Base-by-base conservation (phyloP, 2,797 vertebrate genomes). In the Gallinago nigripennis region DNA sequence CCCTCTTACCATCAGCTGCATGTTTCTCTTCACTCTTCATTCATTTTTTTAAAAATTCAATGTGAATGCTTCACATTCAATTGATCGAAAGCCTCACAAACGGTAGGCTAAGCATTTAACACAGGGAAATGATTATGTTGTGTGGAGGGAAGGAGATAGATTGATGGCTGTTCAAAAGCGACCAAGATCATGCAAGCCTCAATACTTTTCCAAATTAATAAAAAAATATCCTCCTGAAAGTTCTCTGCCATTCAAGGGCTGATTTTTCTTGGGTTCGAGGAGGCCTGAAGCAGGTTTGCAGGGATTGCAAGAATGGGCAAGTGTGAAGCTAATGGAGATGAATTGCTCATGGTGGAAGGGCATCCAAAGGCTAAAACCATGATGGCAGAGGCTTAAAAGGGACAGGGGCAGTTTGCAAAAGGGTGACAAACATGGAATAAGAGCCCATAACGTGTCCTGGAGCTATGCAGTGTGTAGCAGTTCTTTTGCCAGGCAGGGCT, bases 21-120 rank as follows among this genome's bases (percentile, higher is more conserved):
- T 0, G 2, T 23, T 28, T 94, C 6, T 16, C n/a, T 76, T 88
- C 57, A 45, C 8, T 79, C 51, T 79, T 68, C 31, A 56, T 68
- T 73, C 7, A 57, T 66, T 83, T 89, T 58, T 51, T 57, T 13
- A 45, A 41, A 48, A 39, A 82, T 43, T 75, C 35, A 35, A 5
- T 30, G 27, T 30, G 66, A 87, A 41, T 41, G 7, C n/a, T 68
- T 94, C 71, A 57, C 23, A 19, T 70, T 87, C 68, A 58, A 45
- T 85, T 88, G 60, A 85, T 85, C 83, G 39, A 72, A 95, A 87
- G n/a, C 31, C n/a, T 91, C 63, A 30, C 25, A 69, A 89, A 71
- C 1, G 24, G 61, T 78, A 58, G 57, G 31, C 43, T 90, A 91
- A 92, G 58, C 53, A 73, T 91, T 95, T 91, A 82, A 89, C 53